A percentile compares a stretch with the other conserved stretches of the same genome.
phyloP scores from a whole-genome alignment of 2,888 invertebrate species.

The Noctua fimbriata region DNA sequence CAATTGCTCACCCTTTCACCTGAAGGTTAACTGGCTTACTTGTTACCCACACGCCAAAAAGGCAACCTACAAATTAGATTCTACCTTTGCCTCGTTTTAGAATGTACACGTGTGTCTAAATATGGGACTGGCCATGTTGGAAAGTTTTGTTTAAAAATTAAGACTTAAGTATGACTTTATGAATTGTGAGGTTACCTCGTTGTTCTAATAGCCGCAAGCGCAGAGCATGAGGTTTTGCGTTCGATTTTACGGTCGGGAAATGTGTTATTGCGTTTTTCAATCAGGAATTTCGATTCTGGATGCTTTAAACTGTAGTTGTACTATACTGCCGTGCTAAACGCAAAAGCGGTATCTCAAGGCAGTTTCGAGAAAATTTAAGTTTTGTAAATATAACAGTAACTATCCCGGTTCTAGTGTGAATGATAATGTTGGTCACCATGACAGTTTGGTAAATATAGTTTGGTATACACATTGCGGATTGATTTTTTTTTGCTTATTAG shows the following conservation, averaged over 20 bases:
- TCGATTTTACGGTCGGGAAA: background rate
- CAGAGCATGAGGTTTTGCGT: background rate
- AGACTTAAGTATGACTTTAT: background rate
- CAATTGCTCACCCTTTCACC: slow-evolving; percentile 53
- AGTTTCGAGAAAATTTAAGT: no score
- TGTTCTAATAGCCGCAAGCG: background rate
- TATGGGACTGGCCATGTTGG: background rate
- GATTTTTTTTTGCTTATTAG: no score
- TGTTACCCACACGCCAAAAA: slow-evolving; percentile 34
- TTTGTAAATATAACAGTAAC: no score
- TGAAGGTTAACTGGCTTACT: slow-evolving; percentile 37
- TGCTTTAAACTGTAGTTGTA: background rate
- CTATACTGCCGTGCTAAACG: background rate
- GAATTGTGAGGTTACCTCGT: background rate
- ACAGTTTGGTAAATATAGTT: no score
- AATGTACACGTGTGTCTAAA: slow-evolving; percentile 1
- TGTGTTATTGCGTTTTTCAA: background rate
- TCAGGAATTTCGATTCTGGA: background rate
- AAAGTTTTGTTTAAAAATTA: background rate
- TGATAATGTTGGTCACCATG: no score
- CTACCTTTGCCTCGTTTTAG: slow-evolving; percentile 1
- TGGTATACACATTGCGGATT: no score
- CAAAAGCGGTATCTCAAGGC: no score
- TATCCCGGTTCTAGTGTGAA: no score
- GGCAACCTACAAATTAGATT: slow-evolving; percentile 40